Evolutionary conservation across 2,797 vertebrate species (phyloP).

Genomic region (Enteromius paludinosus): DNA sequence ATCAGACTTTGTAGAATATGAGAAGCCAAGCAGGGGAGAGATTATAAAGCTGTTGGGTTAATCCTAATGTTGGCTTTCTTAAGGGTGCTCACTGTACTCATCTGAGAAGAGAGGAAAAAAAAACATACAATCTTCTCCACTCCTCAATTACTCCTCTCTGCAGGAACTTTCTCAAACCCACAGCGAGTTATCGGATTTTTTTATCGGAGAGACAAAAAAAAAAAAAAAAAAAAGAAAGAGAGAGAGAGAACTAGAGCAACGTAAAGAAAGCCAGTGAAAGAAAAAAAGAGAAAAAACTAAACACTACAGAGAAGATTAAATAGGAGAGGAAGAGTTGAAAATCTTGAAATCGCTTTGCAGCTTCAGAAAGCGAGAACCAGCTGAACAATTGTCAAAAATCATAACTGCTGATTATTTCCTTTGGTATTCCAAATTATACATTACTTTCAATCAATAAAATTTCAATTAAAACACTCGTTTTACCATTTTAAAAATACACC

Average conservation of each 20-base stretch:
- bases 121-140: slow-evolving; percentile 58
- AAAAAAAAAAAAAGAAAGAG: neutral
- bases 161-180: slow-evolving; percentile 51
- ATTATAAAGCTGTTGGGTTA: slow-evolving; percentile 60
- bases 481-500: neutral
- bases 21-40: slow-evolving; percentile 52
- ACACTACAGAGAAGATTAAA: neutral
- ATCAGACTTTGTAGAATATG: slow-evolving; percentile 52
- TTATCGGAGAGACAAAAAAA: slow-evolving; percentile 2
- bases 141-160: slow-evolving; percentile 59
- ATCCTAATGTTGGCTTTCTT: slow-evolving; percentile 58
- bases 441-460: neutral
- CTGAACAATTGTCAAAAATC: neutral
- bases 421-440: neutral
- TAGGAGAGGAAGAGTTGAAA: neutral
- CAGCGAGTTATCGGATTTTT: slow-evolving; percentile 50
- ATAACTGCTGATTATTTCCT: neutral
- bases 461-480: neutral
- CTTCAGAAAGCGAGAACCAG: neutral
- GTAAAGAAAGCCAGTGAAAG: neutral
- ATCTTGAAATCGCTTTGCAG: neutral
- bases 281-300: neutral
- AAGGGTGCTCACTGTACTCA: slow-evolving; percentile 53
- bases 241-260: neutral
- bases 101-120: slow-evolving; percentile 57